Evolutionary conservation across 2,797 vertebrate genomes (phyloP).

Genomic region (Xiphophorus birchmanni): DNA sequence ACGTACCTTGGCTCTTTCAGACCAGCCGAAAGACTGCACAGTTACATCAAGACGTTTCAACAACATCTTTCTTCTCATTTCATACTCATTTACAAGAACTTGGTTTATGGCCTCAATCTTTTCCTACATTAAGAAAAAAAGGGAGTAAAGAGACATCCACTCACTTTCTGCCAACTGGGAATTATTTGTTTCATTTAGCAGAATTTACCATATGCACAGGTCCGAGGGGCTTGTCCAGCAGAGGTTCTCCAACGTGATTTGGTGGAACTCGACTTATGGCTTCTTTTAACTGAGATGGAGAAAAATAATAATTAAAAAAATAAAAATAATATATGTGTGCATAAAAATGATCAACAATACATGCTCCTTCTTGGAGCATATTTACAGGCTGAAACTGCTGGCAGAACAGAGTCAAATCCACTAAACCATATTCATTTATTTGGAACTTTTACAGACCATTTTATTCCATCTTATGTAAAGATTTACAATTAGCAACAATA

Average conservation of each 20-base stretch:
- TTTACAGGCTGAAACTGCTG: neutral
- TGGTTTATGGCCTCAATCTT: conserved; percentile 98
- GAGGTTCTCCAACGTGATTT: conserved; percentile 89
- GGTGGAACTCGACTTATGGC: conserved; percentile 89
- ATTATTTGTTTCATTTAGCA: neutral
- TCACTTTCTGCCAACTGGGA: neutral
- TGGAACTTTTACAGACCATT: neutral
- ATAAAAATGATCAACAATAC: neutral
- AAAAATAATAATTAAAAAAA: no score
- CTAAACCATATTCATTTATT: neutral
- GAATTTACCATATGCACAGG: conserved; percentile 92
- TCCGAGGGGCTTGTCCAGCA: conserved; percentile 91
- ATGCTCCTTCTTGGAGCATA: neutral
- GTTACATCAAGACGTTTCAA: conserved; percentile 97
- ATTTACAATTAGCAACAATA: neutral
- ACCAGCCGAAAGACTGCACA: conserved; percentile 98
- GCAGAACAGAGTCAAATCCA: neutral
- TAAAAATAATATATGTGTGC: neutral
- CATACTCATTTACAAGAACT: conserved; percentile 94
- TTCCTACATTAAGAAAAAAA: conserved; percentile 80
- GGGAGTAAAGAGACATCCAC: neutral
- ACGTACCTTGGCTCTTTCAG: conserved; percentile 93
- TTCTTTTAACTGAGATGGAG: conserved; percentile 88
- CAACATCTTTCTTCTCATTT: conserved; percentile 95
- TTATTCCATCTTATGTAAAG: neutral